phyloP scores from a whole-genome alignment of 2,113 vertebrate genomes.

The Daubentonia madagascariensis region DNA sequence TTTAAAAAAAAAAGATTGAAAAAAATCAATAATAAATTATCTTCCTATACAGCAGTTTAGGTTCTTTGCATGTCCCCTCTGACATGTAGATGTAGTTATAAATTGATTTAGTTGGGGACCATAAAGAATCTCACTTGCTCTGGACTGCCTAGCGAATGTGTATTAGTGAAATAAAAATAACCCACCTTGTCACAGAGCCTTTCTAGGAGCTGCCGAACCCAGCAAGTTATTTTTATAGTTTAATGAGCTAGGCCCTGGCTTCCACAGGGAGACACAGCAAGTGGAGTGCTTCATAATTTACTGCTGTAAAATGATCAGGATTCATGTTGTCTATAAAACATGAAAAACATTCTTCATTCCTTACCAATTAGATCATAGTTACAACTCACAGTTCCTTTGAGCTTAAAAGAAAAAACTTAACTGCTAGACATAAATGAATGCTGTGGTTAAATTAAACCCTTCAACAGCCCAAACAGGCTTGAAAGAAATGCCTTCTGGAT shows the following conservation, averaged over 20 bases:
- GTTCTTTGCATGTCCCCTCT: slow-evolving; percentile 73
- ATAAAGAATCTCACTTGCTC: slow-evolving; percentile 70
- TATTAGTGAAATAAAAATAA: slow-evolving; percentile 83
- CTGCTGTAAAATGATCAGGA: slow-evolving; percentile 85
- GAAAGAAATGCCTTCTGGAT: slow-evolving; percentile 88
- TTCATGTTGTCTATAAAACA: slow-evolving; percentile 89
- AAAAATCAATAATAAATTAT: slow-evolving; percentile 87
- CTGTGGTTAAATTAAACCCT: slow-evolving; percentile 87
- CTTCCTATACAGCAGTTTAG: slow-evolving; percentile 76
- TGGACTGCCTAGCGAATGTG: slow-evolving; percentile 64
- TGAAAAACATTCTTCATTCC: slow-evolving; percentile 88
- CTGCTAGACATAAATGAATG: slow-evolving; percentile 86
- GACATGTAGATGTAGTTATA: slow-evolving; percentile 81
- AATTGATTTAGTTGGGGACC: slow-evolving; percentile 81
- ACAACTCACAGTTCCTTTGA: slow-evolving; percentile 83
- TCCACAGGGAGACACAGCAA: slow-evolving; percentile 80
- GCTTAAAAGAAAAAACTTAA: slow-evolving; percentile 86
- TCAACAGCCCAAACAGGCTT: slow-evolving; percentile 85
- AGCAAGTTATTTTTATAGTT: slow-evolving; percentile 84
- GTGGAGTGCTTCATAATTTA: slow-evolving; percentile 84
- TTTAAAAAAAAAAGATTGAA: slow-evolving; percentile 69
- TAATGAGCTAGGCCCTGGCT: slow-evolving; percentile 79
- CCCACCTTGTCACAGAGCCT: slow-evolving; percentile 77
- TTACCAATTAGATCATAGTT: slow-evolving; percentile 88
- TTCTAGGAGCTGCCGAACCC: slow-evolving; percentile 65